These are phyloP conservation scores for Therioaphis trifolii DNA, from an alignment of 2,888 invertebrate species.

Conservation along the genomic window DNA sequence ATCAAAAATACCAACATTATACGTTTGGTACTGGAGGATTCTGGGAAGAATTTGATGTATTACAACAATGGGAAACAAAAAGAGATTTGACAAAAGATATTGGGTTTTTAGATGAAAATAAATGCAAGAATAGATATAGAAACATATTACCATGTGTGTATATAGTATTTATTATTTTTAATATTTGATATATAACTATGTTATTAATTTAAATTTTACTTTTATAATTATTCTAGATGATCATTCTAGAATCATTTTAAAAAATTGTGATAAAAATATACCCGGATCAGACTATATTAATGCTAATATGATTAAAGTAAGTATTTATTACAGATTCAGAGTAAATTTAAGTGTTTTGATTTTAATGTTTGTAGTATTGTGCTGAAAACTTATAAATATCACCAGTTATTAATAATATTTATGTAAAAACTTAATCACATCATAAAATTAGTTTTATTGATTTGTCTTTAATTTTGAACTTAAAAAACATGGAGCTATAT, in stretches of 20 bases:
- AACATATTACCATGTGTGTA: constrained; percentile 94
- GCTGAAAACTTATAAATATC: too few relatives aligned
- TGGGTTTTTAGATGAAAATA: constrained; percentile 91
- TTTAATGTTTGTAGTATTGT: too few relatives aligned
- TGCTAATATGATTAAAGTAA: constrained; percentile 88
- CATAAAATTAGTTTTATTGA: too few relatives aligned
- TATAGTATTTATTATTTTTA: background rate
- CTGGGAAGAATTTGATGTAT: constrained; percentile 98
- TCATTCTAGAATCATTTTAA: constrained; percentile 91
- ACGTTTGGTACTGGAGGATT: constrained; percentile 85
- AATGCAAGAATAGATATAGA: constrained; percentile 96
- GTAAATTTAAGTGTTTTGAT: too few relatives aligned
- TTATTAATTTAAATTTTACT: background rate
- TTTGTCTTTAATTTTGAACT: too few relatives aligned
- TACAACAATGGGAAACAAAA: constrained; percentile 95
- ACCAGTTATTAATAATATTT: too few relatives aligned
- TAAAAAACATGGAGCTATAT: too few relatives aligned
- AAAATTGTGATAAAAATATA: constrained; percentile 74
- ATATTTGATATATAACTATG: too few relatives aligned
- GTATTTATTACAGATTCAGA: background rate
- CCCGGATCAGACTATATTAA: constrained; percentile 95
- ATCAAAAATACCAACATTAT: constrained; percentile 78
- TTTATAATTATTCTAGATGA: constrained; percentile 76
- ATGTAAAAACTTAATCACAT: too few relatives aligned
- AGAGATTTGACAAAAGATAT: constrained; percentile 94